Base-by-base conservation (phyloP, 2,888 invertebrate species). In the Acholoe squamosa region DNA sequence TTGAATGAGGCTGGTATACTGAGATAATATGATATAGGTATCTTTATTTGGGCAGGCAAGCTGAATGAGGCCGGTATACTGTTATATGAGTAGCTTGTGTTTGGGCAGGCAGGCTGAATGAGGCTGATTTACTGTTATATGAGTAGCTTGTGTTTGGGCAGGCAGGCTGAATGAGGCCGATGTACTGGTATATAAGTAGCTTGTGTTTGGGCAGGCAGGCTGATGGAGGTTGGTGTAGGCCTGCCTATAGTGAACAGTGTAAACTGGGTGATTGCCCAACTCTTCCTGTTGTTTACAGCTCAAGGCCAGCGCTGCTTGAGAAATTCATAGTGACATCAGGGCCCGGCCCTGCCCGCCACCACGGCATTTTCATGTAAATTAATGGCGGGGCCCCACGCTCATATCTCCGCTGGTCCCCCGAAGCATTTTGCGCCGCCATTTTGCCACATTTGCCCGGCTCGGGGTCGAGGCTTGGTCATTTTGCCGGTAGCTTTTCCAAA, bases 401-500 rank as follows among this genome's bases (percentile, higher is more conserved):
- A 28, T 28, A 25, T 28, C 71, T 71, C 71, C 28, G 28, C 71
- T 28, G 71, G 71, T 71, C 71, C 71, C 71, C 71, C 25, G 28
- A 71, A 71, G 71, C 84, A 84, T 84, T 84, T 43, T 84, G 28
- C 84, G 43, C 84, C 84, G 43, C 51, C 84, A 51, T 84, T 84
- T 84, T 84, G 84, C 84, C 84, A 84, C 84, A 84, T 84, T 84
- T 84, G 84, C 22, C 25, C 19, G 84, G 43, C 84, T 31, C 51
- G 84, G 51, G 84, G 84, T 84, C 86, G 56, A 54, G 54, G 52
- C 54, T 52, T 86, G 86, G 25, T 86, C 86, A 54, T 86, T 86
- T 28, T 28, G 86, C 54, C 54, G 86, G 54, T 86, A 54, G 86
- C 86, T 54, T 19, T 28, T 86, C 86, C 52, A 86, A 86, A 86